Evolutionary conservation across 2,797 vertebrate species (phyloP).

Genomic region (Mallotus villosus): DNA sequence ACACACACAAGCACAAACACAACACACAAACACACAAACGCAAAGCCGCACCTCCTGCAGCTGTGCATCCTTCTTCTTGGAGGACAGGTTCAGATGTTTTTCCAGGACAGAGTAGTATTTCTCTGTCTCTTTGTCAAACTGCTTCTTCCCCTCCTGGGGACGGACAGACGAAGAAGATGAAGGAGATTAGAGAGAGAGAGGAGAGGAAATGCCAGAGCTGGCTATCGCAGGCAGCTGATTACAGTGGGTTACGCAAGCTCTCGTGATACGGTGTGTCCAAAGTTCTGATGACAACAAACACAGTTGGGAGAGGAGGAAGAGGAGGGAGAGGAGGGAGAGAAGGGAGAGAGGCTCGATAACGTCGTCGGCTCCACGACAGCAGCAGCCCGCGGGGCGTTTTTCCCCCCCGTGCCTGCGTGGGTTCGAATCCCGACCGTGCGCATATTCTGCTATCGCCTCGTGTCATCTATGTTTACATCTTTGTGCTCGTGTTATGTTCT

Average conservation of each 20-base stretch:
- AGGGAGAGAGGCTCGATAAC: background rate
- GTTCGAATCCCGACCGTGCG: background rate
- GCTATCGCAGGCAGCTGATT: background rate
- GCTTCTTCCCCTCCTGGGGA: conserved; percentile 92
- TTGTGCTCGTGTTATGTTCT: too few species aligned
- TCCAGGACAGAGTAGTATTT: conserved; percentile 96
- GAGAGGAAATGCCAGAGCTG: background rate
- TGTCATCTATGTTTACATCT: too few species aligned
- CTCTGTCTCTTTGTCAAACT: conserved; percentile 99
- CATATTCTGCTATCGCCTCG: background rate
- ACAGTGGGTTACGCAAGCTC: background rate
- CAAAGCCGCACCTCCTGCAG: conserved; percentile 86
- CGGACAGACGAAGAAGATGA: background rate
- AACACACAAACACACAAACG: background rate
- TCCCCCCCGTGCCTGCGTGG: background rate
- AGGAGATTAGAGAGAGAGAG: background rate
- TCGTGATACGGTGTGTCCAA: background rate
- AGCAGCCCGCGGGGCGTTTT: background rate
- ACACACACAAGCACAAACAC: background rate
- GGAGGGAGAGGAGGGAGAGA: too few species aligned
- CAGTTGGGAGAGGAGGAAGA: background rate
- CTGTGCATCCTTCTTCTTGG: conserved; percentile 95
- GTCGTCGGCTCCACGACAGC: background rate
- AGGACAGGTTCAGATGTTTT: conserved; percentile 95
- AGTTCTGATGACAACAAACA: background rate